Evolutionary conservation across 2,888 invertebrate species (phyloP), one percentile per base, ranked within the genome.

Genomic region (Mamestra brassicae): DNA sequence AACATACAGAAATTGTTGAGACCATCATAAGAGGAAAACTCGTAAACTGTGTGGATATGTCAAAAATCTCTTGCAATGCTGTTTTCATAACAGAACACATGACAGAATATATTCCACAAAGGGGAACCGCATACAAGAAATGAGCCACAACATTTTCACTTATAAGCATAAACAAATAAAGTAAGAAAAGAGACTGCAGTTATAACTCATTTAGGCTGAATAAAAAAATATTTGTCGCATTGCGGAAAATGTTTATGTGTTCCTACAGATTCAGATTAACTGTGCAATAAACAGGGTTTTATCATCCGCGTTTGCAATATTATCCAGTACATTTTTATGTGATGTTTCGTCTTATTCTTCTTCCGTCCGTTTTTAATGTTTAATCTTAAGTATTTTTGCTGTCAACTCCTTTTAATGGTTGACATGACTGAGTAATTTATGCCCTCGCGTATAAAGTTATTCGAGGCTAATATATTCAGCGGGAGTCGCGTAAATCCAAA

Each of bases 191-290:
- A 15, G 34, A 10, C 64, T 73, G 70, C 71, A 80, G 38, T 71
- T 50, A 76, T 54, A 77, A 73, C 60, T 76, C 61, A 65, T 67
- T 72, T 42, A 13, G 17, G 47, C 34, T 13, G n/a, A 26, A 74
- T 11, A 52, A 68, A 74, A 78, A 76, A 63, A 3, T 38, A 34
- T 64, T 74, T 87, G 91, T 87, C 92, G 92, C 92, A 92, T n/a
- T 93, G 92, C 92, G 90, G 87, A 89, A 88, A 80, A 79, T 77
- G 86, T 84, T 84, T 73, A 86, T 76, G 45, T 71, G 45, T 69
- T 81, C 57, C 61, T 84, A 83, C 79, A 69, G 61, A 78, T 74
- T 77, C 66, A 17, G 57, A 65, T 80, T 76, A 69, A 70, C 50
- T 67, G 15, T 50, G 66, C 50, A 71, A 74, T 80, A 80, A 75